phyloP scores from a whole-genome alignment of 2,888 invertebrate genomes.

The Biston betularia region DNA sequence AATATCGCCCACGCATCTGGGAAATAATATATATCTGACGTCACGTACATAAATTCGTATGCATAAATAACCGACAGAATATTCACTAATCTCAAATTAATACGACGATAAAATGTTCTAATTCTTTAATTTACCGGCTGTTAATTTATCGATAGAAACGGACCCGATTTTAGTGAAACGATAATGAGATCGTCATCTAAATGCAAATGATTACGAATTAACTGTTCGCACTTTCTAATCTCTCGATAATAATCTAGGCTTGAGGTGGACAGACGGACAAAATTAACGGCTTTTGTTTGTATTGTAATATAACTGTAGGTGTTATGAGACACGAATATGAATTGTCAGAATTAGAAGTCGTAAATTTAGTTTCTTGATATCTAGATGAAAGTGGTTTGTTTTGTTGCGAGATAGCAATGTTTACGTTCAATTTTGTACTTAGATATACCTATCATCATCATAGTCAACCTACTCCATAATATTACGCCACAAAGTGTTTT shows the following conservation, averaged over 20 bases:
- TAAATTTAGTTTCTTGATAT: constrained; percentile 20
- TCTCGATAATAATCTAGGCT: constrained; percentile 38
- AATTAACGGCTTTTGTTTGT: constrained; percentile 40
- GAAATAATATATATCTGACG: background rate
- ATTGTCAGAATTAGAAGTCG: constrained; percentile 15
- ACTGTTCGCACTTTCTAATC: constrained; percentile 47
- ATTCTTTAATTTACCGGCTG: constrained; percentile 36
- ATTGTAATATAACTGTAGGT: constrained; percentile 26
- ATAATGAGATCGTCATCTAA: constrained; percentile 39
- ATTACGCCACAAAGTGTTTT: too few relatives aligned
- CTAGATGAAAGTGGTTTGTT: constrained; percentile 22
- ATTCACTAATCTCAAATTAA: constrained; percentile 30
- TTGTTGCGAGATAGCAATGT: constrained; percentile 6
- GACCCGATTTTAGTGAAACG: constrained; percentile 34
- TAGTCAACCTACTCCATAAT: too few relatives aligned
- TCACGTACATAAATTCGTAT: background rate
- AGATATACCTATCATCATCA: background rate
- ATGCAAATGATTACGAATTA: constrained; percentile 43
- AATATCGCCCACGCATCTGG: background rate
- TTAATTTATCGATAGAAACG: constrained; percentile 35
- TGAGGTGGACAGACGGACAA: constrained; percentile 31
- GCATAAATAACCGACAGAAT: constrained; percentile 14
- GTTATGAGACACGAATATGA: constrained; percentile 25
- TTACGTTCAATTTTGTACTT: constrained; percentile 1
- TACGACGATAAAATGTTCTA: constrained; percentile 33